These are phyloP conservation scores for Drosophila obscura DNA, from an alignment of 1,140 invertebrate species.

Conservation along the genomic window DNA sequence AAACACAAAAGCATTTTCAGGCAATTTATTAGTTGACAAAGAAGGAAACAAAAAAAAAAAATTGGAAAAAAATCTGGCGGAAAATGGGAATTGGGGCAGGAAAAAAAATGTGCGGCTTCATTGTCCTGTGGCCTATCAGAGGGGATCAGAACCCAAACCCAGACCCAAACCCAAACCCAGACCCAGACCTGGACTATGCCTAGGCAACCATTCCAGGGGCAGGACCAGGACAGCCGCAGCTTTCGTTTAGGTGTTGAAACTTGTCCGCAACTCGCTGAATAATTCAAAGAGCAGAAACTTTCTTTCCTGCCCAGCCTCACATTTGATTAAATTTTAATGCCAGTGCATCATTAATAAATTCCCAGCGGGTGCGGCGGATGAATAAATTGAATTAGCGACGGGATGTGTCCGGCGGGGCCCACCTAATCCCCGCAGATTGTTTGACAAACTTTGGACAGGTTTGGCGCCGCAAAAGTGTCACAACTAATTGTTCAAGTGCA, in stretches of 20 bases:
- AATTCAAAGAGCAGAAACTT: conserved; percentile 61
- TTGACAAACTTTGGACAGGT: conserved; percentile 62
- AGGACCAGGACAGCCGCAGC: conserved; percentile 6
- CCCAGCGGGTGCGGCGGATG: conserved; percentile 27
- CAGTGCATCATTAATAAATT: conserved; percentile 76
- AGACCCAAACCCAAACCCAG: not conserved
- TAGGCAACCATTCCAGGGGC: conserved; percentile 43
- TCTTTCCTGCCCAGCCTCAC: conserved; percentile 34
- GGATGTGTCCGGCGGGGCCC: conserved; percentile 35
- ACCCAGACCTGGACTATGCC: conserved; percentile 5
- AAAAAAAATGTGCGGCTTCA: conserved; percentile 65
- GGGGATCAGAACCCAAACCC: not conserved
- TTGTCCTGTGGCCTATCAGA: conserved; percentile 33
- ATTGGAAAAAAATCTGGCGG: conserved; percentile 4
- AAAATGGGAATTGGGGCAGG: conserved; percentile 31
- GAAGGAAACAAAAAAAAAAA: conserved; percentile 29
- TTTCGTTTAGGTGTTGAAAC: conserved; percentile 69
- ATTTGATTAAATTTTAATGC: conserved; percentile 80
- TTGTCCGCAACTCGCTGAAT: conserved; percentile 74
- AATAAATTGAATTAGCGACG: conserved; percentile 70
- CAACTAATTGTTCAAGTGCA: conserved; percentile 60
- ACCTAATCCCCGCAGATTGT: conserved; percentile 52
- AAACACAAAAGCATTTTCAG: conserved; percentile 77
- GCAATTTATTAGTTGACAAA: conserved; percentile 75
- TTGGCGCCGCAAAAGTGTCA: conserved; percentile 44